Conservation (phyloP, 2,113 vertebrate species). For the Poeciliopsis retropinna region DNA sequence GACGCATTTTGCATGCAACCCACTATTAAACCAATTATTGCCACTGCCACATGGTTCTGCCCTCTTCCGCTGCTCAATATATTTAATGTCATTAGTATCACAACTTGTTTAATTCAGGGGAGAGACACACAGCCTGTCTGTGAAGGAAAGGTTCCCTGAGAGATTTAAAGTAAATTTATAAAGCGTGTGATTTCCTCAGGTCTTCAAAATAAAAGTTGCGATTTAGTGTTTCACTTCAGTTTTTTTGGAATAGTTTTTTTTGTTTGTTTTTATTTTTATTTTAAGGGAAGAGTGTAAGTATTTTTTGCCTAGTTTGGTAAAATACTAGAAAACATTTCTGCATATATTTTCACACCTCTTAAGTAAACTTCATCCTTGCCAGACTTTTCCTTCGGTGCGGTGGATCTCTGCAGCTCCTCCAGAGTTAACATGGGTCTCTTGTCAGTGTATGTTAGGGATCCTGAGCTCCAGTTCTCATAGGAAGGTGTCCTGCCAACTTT, state of each 20-base stretch:
- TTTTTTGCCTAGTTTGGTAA: no score
- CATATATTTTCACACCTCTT: neutral
- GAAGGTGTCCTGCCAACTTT: no score
- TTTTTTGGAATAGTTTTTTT: no score
- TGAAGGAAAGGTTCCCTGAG: neutral
- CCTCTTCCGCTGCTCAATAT: neutral
- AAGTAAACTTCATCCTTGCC: no score
- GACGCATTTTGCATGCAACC: no score
- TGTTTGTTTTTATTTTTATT: no score
- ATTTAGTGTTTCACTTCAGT: no score
- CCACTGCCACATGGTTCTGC: neutral
- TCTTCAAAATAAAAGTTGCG: neutral
- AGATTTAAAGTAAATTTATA: neutral
- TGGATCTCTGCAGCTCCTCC: neutral
- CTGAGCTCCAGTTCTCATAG: no score
- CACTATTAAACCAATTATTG: neutral
- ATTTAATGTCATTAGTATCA: neutral
- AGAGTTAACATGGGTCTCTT: neutral
- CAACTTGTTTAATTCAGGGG: neutral
- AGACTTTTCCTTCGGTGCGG: neutral
- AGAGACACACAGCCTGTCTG: neutral
- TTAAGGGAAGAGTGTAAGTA: no score
- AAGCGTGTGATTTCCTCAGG: neutral
- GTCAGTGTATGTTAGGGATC: no score
- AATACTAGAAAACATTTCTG: neutral